Percentiles rank a stretch among this genome's conserved stretches.
These are phyloP conservation scores for Acronicta alni DNA, from an alignment of 2,888 invertebrate genomes.

Conservation along the genomic window DNA sequence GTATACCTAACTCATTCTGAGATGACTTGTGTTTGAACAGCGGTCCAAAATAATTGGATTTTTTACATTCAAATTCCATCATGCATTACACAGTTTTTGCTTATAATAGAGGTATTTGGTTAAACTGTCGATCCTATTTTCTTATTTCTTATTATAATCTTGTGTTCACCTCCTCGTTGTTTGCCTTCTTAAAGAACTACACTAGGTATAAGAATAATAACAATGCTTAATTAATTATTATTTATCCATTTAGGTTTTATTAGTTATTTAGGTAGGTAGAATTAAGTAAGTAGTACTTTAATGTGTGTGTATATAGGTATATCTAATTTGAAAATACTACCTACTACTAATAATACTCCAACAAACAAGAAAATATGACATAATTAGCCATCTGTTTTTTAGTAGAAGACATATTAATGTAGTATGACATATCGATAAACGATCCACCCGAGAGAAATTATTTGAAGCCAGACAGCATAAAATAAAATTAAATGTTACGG, in stretches of 20 bases:
- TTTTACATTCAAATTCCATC: constrained; percentile 29
- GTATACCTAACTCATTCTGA: constrained; percentile 44
- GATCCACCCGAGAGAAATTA: constrained; percentile 17
- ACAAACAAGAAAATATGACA: background rate
- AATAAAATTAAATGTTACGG: constrained; percentile 64
- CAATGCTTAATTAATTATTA: too few relatives aligned
- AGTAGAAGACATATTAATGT: constrained; percentile 26
- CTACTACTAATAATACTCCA: background rate
- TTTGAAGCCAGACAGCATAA: constrained; percentile 26
- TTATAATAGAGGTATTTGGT: too few relatives aligned
- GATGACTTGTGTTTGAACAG: constrained; percentile 33
- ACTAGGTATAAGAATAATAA: too few relatives aligned
- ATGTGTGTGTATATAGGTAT: too few relatives aligned
- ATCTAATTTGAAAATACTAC: too few relatives aligned
- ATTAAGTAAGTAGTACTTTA: too few relatives aligned
- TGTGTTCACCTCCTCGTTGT: too few relatives aligned
- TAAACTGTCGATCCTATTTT: too few relatives aligned
- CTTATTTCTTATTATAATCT: too few relatives aligned
- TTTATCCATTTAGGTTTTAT: too few relatives aligned
- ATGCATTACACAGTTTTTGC: constrained; percentile 6
- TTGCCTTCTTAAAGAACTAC: too few relatives aligned
- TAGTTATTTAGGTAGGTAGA: too few relatives aligned
- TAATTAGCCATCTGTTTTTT: constrained; percentile 60
- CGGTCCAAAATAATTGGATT: constrained; percentile 30
- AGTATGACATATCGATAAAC: background rate